These are phyloP conservation scores for Eremophila alpestris DNA, from an alignment of 2,797 vertebrate genomes.

Conservation along the genomic window DNA sequence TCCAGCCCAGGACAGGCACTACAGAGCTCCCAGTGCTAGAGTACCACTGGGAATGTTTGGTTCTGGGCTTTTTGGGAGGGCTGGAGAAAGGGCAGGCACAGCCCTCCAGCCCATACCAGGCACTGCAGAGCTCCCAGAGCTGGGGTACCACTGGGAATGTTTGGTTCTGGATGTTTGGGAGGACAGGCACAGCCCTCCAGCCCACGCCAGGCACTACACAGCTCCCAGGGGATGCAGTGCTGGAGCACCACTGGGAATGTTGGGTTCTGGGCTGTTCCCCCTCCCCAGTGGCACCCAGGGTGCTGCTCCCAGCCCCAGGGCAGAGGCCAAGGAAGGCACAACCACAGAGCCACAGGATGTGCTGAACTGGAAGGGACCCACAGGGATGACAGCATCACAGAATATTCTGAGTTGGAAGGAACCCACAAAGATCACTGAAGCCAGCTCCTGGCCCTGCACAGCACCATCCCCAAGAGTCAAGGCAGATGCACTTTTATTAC, in stretches of 20 bases:
- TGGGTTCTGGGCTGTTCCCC: not conserved
- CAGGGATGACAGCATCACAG: not conserved
- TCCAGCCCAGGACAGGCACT: too few species aligned
- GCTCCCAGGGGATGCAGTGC: rapidly evolving
- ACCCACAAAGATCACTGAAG: rapidly evolving
- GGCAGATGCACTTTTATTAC: not conserved
- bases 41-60: too few species aligned
- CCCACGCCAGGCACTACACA: rapidly evolving
- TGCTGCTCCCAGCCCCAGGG: not conserved
- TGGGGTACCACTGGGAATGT: too few species aligned
- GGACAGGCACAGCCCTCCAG: too few species aligned
- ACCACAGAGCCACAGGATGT: not conserved
- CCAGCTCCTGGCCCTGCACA: not conserved
- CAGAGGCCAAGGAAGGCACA: not conserved
- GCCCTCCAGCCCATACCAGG: too few species aligned
- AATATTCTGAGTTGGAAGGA: not conserved
- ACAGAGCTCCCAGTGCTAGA: too few species aligned
- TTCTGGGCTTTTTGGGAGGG: too few species aligned
- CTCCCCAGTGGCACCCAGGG: rapidly evolving
- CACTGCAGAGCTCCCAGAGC: too few species aligned
- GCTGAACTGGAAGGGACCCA: not conserved
- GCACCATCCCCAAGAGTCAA: not conserved
- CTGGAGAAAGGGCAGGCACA: too few species aligned
- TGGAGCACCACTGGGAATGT: rapidly evolving
- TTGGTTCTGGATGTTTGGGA: too few species aligned